Percentiles rank a stretch among this genome's conserved stretches.
These are phyloP conservation scores for Aurelia coerulea DNA, from an alignment of 30 jellyfish, hydroid and myxozoan genomes.

Conservation along the genomic window DNA sequence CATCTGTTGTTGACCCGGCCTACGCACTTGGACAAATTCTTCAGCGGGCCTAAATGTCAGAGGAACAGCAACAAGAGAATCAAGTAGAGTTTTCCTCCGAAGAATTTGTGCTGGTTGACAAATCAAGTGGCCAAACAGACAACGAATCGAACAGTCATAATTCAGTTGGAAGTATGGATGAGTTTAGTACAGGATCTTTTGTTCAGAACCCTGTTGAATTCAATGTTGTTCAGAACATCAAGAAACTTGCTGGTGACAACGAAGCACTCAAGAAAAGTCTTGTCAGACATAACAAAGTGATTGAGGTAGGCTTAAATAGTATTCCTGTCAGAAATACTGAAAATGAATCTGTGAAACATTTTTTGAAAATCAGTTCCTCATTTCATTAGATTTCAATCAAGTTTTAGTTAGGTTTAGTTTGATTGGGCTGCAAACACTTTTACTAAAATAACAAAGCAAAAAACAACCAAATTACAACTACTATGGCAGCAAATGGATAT, in stretches of 20 bases:
- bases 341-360: too few relatives aligned
- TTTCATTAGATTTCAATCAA: too few relatives aligned
- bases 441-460: too few relatives aligned
- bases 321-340: too few relatives aligned
- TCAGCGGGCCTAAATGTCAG: not conserved
- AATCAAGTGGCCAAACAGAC: not conserved
- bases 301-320: slow-evolving; percentile 16
- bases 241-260: slow-evolving; percentile 44
- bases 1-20: too few relatives aligned
- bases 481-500: too few relatives aligned
- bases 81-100: not conserved
- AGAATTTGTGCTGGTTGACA: slow-evolving; percentile 14
- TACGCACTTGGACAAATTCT: too few relatives aligned
- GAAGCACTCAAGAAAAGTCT: slow-evolving; percentile 34
- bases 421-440: too few relatives aligned
- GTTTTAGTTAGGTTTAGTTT: too few relatives aligned
- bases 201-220: slow-evolving; percentile 15
- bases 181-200: not conserved
- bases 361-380: too few relatives aligned
- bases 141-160: not conserved
- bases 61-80: not conserved
- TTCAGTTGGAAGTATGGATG: not conserved
- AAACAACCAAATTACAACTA: too few relatives aligned
- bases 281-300: slow-evolving; percentile 35
- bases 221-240: slow-evolving; percentile 34